Base-by-base conservation (phyloP, 2,888 invertebrate genomes). In the Heliconius sara region DNA sequence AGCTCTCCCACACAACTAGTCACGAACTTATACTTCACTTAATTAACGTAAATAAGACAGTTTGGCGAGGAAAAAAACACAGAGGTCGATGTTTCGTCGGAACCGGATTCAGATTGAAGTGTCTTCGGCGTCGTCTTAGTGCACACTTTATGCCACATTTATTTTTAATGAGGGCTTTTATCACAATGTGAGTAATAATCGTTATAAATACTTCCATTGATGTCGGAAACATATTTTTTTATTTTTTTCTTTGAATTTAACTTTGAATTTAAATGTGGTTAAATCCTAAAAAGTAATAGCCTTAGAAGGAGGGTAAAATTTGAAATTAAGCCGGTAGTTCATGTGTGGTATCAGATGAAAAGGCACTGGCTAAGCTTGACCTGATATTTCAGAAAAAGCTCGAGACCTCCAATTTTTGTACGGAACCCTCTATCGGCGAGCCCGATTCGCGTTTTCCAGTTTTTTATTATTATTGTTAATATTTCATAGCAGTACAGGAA, bases 1-100 rank as follows among this genome's bases (percentile, higher is more conserved):
- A 76, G 81, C 83, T 86, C 91, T 92, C 92, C 89, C 93, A 91
- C 93, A 90, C 90, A 88, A 89, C 93, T 93, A 93, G 94, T 95
- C 95, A 95, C 94, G 95, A 94, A 92, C 92, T 94, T 94, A 94
- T 94, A 93, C 95, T 94, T 94, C 94, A 94, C 94, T 95, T 94
- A 94, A 95, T 95, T 95, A 95, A 91, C 93, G 89, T 92, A 94
- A 95, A 94, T 94, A 93, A 94, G 93, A 93, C 93, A 92, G 92
- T 93, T 93, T 93, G 90, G 90, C 91, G 88, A 91, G 39, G 91
- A 86, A 88, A 91, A 94, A 93, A 92, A 92, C 85, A 86, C 85
- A 84, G 88, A 91, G 92, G 90, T 91, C 89, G 90, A 85, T 86
- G 91, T 87, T 91, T 90, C 88, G 81, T 84, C 81, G 84, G 87